Conservation (phyloP, 2,888 invertebrate species). For the Apamea sordens region DNA sequence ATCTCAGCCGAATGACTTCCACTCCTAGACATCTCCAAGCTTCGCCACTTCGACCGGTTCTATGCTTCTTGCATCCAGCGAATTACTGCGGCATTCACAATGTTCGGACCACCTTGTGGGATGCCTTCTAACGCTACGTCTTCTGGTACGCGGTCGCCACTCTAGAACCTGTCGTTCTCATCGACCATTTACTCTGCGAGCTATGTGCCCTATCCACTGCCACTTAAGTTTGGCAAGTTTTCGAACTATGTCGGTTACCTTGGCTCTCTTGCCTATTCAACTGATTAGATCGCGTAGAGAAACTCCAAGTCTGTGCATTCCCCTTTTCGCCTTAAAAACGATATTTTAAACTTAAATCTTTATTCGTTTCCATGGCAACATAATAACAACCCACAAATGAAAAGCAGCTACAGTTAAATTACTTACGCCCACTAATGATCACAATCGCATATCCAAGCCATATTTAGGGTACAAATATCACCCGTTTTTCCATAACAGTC, state of each 20-base stretch:
- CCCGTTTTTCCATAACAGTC: constrained; percentile 33
- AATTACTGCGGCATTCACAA: neutral
- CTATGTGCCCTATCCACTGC: neutral
- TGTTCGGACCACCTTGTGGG: neutral
- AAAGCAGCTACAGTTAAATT: constrained; percentile 26
- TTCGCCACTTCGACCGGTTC: neutral
- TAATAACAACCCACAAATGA: constrained; percentile 4
- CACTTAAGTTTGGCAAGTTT: neutral
- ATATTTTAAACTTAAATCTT: neutral
- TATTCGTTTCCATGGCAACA: neutral
- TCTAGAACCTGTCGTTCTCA: neutral
- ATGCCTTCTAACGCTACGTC: neutral
- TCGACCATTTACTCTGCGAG: neutral
- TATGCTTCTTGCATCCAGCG: neutral
- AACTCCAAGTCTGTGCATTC: neutral
- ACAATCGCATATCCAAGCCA: constrained; percentile 31
- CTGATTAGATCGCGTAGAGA: neutral
- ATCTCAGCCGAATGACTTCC: too few relatives aligned
- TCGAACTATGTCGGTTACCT: neutral
- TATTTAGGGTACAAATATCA: constrained; percentile 45
- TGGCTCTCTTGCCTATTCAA: neutral
- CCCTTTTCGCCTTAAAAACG: neutral
- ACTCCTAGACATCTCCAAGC: neutral
- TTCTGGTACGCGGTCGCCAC: neutral
- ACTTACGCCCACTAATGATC: constrained; percentile 43